Evolutionary conservation across 2,797 vertebrate species (phyloP), one percentile per base, ranked within the genome.

Genomic region (Luscinia luscinia): DNA sequence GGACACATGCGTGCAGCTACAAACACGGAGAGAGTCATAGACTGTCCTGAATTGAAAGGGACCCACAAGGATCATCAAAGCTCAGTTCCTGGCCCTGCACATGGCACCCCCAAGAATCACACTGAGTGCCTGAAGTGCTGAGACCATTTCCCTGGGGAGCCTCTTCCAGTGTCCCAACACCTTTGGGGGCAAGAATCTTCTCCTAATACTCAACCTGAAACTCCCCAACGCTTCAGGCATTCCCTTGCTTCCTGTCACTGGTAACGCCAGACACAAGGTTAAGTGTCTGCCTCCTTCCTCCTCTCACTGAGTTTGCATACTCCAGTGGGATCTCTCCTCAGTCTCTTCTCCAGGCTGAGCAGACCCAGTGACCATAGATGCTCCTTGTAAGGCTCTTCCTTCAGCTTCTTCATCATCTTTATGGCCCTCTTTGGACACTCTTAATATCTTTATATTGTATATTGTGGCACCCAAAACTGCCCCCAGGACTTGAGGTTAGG

Each of bases 401-500:
- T 48, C 17, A 43, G 20, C 11, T 26, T 12, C 19, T 36, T 57
- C 11, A 11, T 48, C 13, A 10, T 49, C 19, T n/a, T 62, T 8
- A 8, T 20, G 43, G 19, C 11, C 15, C 34, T 82, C 27, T 32
- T 69, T n/a, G 14, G 11, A 17, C 9, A 6, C 4, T 30, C 13
- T 61, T 14, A 43, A 6, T 38, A 32, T 32, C 26, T 41, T 48
- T 19, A 1, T 19, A 9, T 55, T 15, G 55, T 20, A 4, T 2
- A 7, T 21, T 55, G 41, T 43, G 11, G 9, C 6, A 11, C 13
- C 6, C 27, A 23, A 68, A 69, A 24, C 57, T 69, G 27, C 27
- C 15, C 18, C 27, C 16, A 49, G 11, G 0, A 28, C 10, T 55
- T 0, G 0, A 54, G 16, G 20, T 46, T 40, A 46, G 30, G 62